A percentile compares a stretch with the other conserved stretches of the same genome.
These are phyloP conservation scores for Actinernus sp. DNA, from an alignment of 92 coral and sea anemone species.

Conservation along the genomic window DNA sequence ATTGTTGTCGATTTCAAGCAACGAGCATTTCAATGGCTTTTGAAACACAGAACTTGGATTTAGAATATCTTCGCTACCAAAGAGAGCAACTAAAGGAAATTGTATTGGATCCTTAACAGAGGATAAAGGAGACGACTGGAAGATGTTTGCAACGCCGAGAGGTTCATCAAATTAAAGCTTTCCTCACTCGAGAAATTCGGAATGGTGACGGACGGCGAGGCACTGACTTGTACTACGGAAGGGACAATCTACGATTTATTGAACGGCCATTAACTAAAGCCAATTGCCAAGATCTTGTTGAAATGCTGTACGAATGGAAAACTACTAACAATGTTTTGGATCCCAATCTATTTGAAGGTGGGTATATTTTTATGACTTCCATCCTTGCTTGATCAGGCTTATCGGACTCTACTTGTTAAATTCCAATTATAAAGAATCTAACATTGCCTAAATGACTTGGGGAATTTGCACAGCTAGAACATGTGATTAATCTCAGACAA, in stretches of 20 bases:
- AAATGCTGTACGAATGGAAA: conserved; percentile 67
- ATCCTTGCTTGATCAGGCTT: too few relatives aligned
- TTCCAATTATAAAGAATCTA: too few relatives aligned
- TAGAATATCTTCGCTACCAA: conserved; percentile 57
- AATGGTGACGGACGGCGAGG: conserved; percentile 51
- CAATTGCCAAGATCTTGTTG: conserved; percentile 56
- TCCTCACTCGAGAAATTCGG: conserved; percentile 61
- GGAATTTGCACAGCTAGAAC: too few relatives aligned
- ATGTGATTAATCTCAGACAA: too few relatives aligned
- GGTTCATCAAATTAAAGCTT: conserved; percentile 50
- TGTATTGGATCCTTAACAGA: conserved; percentile 71
- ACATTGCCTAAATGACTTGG: too few relatives aligned
- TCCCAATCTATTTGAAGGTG: conserved; percentile 64
- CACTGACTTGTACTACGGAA: conserved; percentile 70
- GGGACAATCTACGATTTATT: conserved; percentile 68
- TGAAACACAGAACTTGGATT: conserved; percentile 10
- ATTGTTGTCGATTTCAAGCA: too few relatives aligned
- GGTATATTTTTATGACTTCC: too few relatives aligned
- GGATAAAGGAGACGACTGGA: conserved; percentile 63
- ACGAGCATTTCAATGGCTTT: too few relatives aligned
- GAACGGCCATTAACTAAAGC: conserved; percentile 69
- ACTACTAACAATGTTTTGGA: conserved; percentile 37
- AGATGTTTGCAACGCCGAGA: conserved; percentile 50
- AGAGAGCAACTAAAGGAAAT: conserved; percentile 60
- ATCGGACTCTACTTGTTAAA: too few relatives aligned